A percentile compares a stretch with the other conserved stretches of the same genome.
phyloP scores from a whole-genome alignment of 2,888 invertebrate genomes.

The Hypolimnas misippus region DNA sequence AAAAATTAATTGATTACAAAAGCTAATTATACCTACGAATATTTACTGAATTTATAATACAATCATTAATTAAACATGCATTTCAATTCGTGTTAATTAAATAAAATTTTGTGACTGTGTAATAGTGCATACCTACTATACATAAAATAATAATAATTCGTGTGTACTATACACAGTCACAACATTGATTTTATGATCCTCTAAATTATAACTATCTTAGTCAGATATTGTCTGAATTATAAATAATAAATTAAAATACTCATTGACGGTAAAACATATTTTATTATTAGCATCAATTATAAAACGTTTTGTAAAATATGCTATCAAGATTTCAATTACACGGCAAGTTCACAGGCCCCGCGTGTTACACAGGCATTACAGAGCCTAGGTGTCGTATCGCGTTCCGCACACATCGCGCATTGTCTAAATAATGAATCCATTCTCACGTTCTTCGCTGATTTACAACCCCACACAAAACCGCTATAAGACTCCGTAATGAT shows the following conservation, averaged over 20 bases:
- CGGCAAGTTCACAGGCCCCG: slow-evolving; percentile 31
- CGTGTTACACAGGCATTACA: slow-evolving; percentile 31
- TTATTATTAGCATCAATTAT: slow-evolving; percentile 7
- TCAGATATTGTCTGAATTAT: no score
- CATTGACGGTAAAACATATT: not conserved
- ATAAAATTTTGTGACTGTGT: no score
- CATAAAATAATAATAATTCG: no score
- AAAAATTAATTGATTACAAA: no score
- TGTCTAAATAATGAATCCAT: slow-evolving; percentile 76
- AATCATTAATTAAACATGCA: no score
- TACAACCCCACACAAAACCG: slow-evolving; percentile 70
- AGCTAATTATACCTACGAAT: no score
- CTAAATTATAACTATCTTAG: no score
- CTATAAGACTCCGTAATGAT: slow-evolving; percentile 75
- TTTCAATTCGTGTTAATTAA: no score
- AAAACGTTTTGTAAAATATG: slow-evolving; percentile 31
- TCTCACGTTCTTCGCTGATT: slow-evolving; percentile 77
- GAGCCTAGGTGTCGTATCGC: slow-evolving; percentile 42
- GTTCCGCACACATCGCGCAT: slow-evolving; percentile 50
- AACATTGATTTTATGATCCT: no score
- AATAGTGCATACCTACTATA: no score
- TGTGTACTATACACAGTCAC: no score
- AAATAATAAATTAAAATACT: not conserved
- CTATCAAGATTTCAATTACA: slow-evolving; percentile 41
- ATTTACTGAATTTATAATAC: no score